Evolutionary conservation across 2,888 invertebrate genomes (phyloP), one percentile per base, ranked within the genome.

Genomic region (Drosophila neotestacea): DNA sequence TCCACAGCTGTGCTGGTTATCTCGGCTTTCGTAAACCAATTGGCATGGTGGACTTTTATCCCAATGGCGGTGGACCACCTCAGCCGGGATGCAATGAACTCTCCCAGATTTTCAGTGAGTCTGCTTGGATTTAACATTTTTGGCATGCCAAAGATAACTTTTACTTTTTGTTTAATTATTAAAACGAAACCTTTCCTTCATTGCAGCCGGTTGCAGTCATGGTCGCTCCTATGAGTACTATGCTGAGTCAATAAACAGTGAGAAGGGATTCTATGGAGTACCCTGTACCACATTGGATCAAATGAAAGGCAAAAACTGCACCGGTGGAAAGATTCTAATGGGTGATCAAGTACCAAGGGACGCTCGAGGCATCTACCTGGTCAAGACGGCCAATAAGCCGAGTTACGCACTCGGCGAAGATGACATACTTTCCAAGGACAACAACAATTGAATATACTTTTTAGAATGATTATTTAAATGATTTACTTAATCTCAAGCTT

Each of bases 41-140:
- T 16, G 96, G 96, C 0, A 94, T 96, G 86, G 95, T 91, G 0
- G 96, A 96, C 91, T 96, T 96, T 88, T 96, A 95, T 92, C 96
- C 96, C 0, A 96, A 96, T 89, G 94, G 94, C 11, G 96, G 96
- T 0, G 90, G 88, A 22, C 93, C 95, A 0, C 93, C 93, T 0
- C 96, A 96, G 85, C 96, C 96, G 0, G 96, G 96, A 0, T 96
- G 96, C 86, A 92, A 93, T 7, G 93, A 94, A 34, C 47, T 92
- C 1, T 91, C 92, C n/a, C 91, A 92, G 67, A 91, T 93, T 58
- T 90, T 92, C 90, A 72, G 91, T 93, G 68, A 81, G 90, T 42
- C 4, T 10, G 3, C 5, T 5, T n/a, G 16, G 16, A 1, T 16
- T 16, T 16, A 16, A 16, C 16, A 16, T 16, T 16, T 16, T 16